phyloP scores from a whole-genome alignment of 2,113 vertebrate genomes.

The Corydoras sp. region DNA sequence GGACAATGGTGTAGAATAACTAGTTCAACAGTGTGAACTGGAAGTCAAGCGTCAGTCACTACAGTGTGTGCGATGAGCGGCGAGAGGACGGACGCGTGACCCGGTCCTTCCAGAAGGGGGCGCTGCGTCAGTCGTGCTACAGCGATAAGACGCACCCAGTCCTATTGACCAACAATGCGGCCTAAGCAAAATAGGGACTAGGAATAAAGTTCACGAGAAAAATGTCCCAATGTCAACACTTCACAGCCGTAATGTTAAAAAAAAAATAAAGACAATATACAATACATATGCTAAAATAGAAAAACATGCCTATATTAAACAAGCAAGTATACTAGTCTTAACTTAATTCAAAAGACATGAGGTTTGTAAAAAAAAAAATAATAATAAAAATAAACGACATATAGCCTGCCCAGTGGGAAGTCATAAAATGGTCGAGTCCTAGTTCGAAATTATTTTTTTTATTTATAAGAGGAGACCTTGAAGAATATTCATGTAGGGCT shows the following conservation, averaged over 20 bases:
- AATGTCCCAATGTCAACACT: slow-evolving; percentile 40
- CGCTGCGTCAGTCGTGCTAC: slow-evolving; percentile 20
- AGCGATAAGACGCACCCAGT: slow-evolving; percentile 19
- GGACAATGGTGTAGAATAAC: slow-evolving; percentile 40
- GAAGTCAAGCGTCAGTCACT: slow-evolving; percentile 44
- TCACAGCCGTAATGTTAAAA: slow-evolving; percentile 36
- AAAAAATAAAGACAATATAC: slow-evolving; percentile 46
- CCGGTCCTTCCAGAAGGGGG: slow-evolving; percentile 32
- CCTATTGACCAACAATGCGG: slow-evolving; percentile 25
- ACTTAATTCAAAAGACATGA: slow-evolving; percentile 42
- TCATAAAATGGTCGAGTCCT: slow-evolving; percentile 48
- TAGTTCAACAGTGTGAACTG: slow-evolving; percentile 39
- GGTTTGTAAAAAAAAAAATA: slow-evolving; percentile 31
- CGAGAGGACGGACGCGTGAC: slow-evolving; percentile 38
- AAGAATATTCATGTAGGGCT: slow-evolving; percentile 28
- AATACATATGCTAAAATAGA: slow-evolving; percentile 48
- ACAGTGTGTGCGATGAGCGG: slow-evolving; percentile 40
- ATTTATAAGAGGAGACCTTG: slow-evolving; percentile 18
- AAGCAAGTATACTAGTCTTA: slow-evolving; percentile 48
- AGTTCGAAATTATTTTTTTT: slow-evolving; percentile 39
- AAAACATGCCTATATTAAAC: slow-evolving; percentile 45
- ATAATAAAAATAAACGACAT: slow-evolving; percentile 32
- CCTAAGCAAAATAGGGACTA: slow-evolving; percentile 45
- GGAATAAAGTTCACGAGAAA: slow-evolving; percentile 17
- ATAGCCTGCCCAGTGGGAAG: slow-evolving; percentile 33